Percentiles rank a stretch among this genome's conserved stretches.
Conservation (phyloP, 2,888 invertebrate genomes). For the Hirtodrosophila duncani region DNA sequence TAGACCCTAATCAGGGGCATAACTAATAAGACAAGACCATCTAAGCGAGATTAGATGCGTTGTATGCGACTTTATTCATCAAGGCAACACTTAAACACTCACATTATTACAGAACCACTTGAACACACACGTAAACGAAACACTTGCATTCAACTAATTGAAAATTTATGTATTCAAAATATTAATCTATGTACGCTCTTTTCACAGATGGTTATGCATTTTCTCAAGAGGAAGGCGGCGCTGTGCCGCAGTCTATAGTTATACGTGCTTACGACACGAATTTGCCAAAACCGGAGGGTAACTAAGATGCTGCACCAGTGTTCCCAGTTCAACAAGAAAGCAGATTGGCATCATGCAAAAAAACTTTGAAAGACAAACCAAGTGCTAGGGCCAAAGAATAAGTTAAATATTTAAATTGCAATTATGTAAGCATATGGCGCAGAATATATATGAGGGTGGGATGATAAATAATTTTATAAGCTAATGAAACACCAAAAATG, state of each 20-base stretch:
- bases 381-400: background rate
- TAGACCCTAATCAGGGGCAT: too few relatives aligned
- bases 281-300: constrained; percentile 87
- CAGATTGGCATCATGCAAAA: too few relatives aligned
- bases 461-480: constrained; percentile 8
- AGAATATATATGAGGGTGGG: too few relatives aligned
- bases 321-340: constrained; percentile 10
- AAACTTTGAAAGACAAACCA: background rate
- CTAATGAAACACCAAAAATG: too few relatives aligned
- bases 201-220: constrained; percentile 96
- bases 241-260: constrained; percentile 94
- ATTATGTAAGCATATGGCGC: too few relatives aligned
- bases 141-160: too few relatives aligned
- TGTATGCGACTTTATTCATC: too few relatives aligned
- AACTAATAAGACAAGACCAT: too few relatives aligned
- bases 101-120: too few relatives aligned
- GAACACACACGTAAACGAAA: too few relatives aligned
- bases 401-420: constrained; percentile 11
- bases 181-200: background rate
- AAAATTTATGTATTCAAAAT: background rate
- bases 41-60: too few relatives aligned
- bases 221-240: constrained; percentile 99
- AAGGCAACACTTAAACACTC: too few relatives aligned
- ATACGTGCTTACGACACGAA: constrained; percentile 98
- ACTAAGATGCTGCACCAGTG: constrained; percentile 47